These are phyloP conservation scores for Saccostrea glomerata DNA, from an alignment of 1,140 invertebrate genomes.

Conservation along the genomic window DNA sequence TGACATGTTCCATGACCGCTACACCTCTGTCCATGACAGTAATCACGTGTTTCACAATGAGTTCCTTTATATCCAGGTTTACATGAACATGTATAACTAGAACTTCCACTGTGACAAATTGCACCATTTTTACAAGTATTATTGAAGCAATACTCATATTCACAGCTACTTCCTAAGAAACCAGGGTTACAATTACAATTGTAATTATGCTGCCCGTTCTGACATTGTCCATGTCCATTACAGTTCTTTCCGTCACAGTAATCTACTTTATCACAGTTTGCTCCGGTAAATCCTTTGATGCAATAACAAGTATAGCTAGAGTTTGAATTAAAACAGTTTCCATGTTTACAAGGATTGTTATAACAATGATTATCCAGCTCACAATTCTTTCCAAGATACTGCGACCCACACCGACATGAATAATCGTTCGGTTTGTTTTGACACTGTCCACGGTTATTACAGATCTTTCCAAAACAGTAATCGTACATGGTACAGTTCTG, in stretches of 20 bases:
- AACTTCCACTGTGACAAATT: conserved; percentile 1
- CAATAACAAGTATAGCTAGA: background rate
- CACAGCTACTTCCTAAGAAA: background rate
- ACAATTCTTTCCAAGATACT: background rate
- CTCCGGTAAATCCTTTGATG: background rate
- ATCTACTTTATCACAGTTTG: conserved; percentile 1
- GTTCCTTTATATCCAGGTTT: background rate
- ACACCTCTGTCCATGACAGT: background rate
- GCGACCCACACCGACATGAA: conserved; percentile 39
- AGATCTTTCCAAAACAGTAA: conserved; percentile 89
- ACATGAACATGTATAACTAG: background rate
- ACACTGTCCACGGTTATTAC: conserved; percentile 77
- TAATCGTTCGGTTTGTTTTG: background rate
- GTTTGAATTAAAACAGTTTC: background rate
- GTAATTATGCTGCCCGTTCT: background rate
- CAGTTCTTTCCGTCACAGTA: background rate
- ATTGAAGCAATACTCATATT: background rate
- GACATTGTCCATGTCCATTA: background rate
- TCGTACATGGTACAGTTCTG: background rate
- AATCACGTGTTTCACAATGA: background rate
- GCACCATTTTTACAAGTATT: conserved; percentile 16
- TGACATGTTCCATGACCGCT: background rate
- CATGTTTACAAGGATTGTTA: background rate
- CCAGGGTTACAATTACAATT: background rate
- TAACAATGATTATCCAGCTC: background rate